phyloP scores from a whole-genome alignment of 1,140 invertebrate species.

The Nasonia vitripennis region DNA sequence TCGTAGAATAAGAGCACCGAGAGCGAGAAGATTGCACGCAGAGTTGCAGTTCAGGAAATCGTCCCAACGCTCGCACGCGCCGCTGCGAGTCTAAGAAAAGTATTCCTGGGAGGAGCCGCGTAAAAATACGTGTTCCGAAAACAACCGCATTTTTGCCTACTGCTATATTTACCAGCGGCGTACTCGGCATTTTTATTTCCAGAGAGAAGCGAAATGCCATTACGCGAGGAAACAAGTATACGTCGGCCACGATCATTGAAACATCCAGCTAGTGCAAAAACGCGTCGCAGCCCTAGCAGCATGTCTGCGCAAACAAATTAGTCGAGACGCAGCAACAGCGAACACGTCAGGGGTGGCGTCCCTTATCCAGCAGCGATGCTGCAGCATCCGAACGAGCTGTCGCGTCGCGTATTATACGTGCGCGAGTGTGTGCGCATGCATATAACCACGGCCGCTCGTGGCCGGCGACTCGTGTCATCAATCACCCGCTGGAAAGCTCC shows the following conservation, averaged over 20 bases:
- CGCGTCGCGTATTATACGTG: neutral
- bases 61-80: no score
- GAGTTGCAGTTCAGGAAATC: neutral
- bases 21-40: no score
- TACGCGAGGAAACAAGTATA: neutral
- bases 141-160: conserved; percentile 46
- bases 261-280: conserved; percentile 25
- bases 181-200: neutral
- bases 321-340: conserved; percentile 27
- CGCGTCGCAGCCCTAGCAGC: conserved; percentile 41
- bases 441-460: neutral
- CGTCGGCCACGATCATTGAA: neutral
- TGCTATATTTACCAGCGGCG: conserved; percentile 55
- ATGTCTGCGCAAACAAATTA: conserved; percentile 61
- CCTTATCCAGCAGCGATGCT: conserved; percentile 36
- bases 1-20: no score
- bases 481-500: conserved; percentile 27
- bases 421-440: neutral
- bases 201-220: neutral
- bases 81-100: conserved; percentile 2
- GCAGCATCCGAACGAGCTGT: neutral
- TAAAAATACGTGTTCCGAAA: conserved; percentile 29
- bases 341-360: neutral
- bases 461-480: conserved; percentile 43
- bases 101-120: conserved; percentile 15